Conservation (phyloP, 2,888 invertebrate genomes). For the Liopterus haemorrhoidalis region DNA sequence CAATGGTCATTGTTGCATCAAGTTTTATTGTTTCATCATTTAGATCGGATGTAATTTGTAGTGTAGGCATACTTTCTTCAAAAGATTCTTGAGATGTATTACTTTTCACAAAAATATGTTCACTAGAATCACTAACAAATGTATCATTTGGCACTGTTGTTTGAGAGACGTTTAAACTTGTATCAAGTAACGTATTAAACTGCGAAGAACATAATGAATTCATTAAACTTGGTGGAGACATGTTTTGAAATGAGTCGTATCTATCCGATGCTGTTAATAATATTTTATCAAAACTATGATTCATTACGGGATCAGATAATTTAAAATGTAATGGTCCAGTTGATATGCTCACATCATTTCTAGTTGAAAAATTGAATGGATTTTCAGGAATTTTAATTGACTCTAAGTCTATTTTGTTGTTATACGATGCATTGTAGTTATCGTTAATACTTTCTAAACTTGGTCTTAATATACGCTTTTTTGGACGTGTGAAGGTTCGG, state of each 20-base stretch:
- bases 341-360: conserved; percentile 8
- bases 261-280: conserved; percentile 43
- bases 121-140: conserved; percentile 2
- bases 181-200: conserved; percentile 46
- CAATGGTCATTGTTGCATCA: too few species aligned
- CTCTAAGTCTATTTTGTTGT: conserved; percentile 19
- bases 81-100: too few species aligned
- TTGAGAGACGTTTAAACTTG: conserved; percentile 18
- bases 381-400: conserved; percentile 4
- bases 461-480: conserved; percentile 54
- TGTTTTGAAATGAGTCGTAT: conserved; percentile 49
- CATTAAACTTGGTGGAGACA: conserved; percentile 55
- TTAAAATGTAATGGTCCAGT: conserved; percentile 41
- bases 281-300: conserved; percentile 42
- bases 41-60: too few species aligned
- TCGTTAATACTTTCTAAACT: conserved; percentile 49
- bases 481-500: conserved; percentile 63
- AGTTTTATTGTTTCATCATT: too few species aligned
- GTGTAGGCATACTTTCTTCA: too few species aligned
- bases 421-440: background rate
- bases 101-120: background rate
- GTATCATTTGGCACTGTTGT: conserved; percentile 16
- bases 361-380: background rate
- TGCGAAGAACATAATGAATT: conserved; percentile 50
- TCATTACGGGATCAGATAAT: conserved; percentile 39